Evolutionary conservation across 2,113 vertebrate species (phyloP), one percentile per base, ranked within the genome.

Genomic region (Gyps fulvus): DNA sequence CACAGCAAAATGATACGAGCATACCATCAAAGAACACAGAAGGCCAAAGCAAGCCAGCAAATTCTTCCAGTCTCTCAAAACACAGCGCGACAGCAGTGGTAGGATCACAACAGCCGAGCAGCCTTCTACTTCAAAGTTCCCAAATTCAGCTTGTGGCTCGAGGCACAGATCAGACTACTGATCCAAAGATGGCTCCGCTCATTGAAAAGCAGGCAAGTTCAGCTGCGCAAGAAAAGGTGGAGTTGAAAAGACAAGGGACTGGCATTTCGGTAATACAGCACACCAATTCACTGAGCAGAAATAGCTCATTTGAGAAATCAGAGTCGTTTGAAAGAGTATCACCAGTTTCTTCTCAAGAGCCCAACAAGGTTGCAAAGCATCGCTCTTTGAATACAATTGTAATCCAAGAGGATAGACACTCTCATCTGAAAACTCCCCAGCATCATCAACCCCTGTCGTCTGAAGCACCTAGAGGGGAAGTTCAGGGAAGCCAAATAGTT

Each of bases 211-310:
- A 98, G 72, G 83, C 97, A 16, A 97, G 96, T 83, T 83, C 97
- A 57, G 72, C 95, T 36, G 40, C 76, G 78, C 99, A 98, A 96
- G 98, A 99, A 80, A 98, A 98, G 92, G 77, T 94, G 23, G 99
- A 99, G 18, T 47, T 99, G 63, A 99, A 99, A 94, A 98, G 99
- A 80, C 99, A 99, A 79, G 99, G 99, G 59, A 98, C 99, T 31
- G 99, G 99, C 19, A 99, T 99, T 89, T 99, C 99, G 5, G 99
- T 99, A 84, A 99, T 99, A 93, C 99, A 99, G 91, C 99, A 99
- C 86, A 99, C 99, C 26, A 99, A 99, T 91, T 99, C 99, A 9
- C 97, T 99, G 74, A 99, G 99, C 97, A 97, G 99, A 95, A 99
- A 99, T 11, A 99, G 93, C 96, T 99, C 99, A 1, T 99, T 99